Percentiles rank a stretch among this genome's conserved stretches.
These are phyloP conservation scores for Odontomachus brunneus DNA, from an alignment of 1,140 invertebrate species.

Conservation along the genomic window DNA sequence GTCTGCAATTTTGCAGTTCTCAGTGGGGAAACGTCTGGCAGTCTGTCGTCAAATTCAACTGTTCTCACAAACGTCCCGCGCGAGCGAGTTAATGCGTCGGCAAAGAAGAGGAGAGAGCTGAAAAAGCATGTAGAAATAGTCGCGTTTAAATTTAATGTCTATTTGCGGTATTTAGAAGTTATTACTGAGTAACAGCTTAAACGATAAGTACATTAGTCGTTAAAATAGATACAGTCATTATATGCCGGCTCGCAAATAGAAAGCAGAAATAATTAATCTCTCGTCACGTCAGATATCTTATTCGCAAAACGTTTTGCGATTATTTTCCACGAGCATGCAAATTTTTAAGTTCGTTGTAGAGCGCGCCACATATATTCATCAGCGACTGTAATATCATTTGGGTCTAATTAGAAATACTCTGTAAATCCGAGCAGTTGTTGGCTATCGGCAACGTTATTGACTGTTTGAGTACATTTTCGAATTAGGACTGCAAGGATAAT, in stretches of 20 bases:
- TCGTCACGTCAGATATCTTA: too few relatives aligned
- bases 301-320: too few relatives aligned
- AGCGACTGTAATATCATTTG: neutral
- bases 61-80: slow-evolving; percentile 1
- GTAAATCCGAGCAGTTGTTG: neutral
- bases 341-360: neutral
- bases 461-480: neutral
- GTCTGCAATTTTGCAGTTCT: slow-evolving; percentile 38
- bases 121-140: slow-evolving; percentile 16
- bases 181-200: slow-evolving; percentile 31
- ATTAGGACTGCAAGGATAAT: slow-evolving; percentile 19
- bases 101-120: neutral
- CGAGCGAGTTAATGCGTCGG: neutral
- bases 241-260: neutral
- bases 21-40: slow-evolving; percentile 39
- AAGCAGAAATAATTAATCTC: neutral
- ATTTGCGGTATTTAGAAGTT: slow-evolving; percentile 30
- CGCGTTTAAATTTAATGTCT: slow-evolving; percentile 43
- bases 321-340: neutral
- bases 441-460: neutral
- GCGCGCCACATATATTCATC: neutral
- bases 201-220: neutral
- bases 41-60: slow-evolving; percentile 46
- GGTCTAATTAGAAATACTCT: neutral
- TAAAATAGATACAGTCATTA: neutral